phyloP scores from a whole-genome alignment of 1,140 invertebrate species.

The Nephotettix cincticeps region DNA sequence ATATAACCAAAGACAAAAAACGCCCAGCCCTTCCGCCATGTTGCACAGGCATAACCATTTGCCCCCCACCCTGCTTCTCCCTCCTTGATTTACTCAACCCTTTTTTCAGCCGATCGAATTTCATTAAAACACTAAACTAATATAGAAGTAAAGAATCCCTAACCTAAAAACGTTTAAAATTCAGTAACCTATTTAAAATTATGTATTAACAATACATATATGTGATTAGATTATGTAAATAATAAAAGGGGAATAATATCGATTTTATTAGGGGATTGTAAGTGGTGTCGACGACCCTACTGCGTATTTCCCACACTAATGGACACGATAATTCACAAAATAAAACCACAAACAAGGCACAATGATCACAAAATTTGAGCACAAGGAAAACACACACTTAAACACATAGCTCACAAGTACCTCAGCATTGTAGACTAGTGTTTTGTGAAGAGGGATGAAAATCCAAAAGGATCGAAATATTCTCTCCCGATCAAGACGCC shows the following conservation, averaged over 20 bases:
- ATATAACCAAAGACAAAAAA: conserved; percentile 18
- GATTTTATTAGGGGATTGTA: conserved; percentile 29
- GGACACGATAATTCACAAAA: background rate
- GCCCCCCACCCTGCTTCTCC: conserved; percentile 33
- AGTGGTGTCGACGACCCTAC: conserved; percentile 37
- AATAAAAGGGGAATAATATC: conserved; percentile 31
- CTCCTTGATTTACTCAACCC: conserved; percentile 36
- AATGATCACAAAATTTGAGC: conserved; percentile 4
- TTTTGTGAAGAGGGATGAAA: conserved; percentile 27
- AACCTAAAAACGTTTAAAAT: background rate
- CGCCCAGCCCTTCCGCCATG: conserved; percentile 39
- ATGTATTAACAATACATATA: background rate
- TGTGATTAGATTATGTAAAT: no score
- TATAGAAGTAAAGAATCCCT: background rate
- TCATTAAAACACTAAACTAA: background rate
- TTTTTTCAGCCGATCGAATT: conserved; percentile 33
- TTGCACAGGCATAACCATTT: conserved; percentile 35
- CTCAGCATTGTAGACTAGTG: conserved; percentile 28
- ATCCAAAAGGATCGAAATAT: conserved; percentile 32
- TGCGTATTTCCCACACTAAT: conserved; percentile 31
- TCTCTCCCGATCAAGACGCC: conserved; percentile 31
- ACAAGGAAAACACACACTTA: conserved; percentile 12
- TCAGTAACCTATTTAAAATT: background rate
- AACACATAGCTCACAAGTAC: conserved; percentile 23
- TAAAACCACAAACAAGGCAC: background rate